Conservation (phyloP, 2,113 vertebrate species). For the Tenebrosternarchus preto region DNA sequence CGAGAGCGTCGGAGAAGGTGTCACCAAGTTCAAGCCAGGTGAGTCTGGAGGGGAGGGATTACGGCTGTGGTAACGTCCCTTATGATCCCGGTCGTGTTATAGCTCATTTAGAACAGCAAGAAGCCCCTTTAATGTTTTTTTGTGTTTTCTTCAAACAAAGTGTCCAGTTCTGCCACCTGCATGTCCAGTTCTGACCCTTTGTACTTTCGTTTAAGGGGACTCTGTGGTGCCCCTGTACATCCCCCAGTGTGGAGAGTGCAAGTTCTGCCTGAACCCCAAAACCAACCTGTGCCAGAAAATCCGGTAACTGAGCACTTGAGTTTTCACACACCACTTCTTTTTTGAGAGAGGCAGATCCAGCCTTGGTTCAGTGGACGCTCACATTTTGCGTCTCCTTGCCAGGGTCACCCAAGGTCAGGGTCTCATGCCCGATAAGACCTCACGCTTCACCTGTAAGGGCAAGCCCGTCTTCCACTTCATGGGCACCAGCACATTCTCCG, state of each 20-base stretch:
- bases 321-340: background rate
- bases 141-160: too few species aligned
- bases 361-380: background rate
- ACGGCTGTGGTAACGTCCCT: too few species aligned
- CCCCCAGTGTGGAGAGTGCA: conserved; percentile 84
- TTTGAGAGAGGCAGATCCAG: background rate
- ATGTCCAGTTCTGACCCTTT: background rate
- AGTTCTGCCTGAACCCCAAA: conserved; percentile 80
- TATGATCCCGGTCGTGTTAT: too few species aligned
- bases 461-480: conserved; percentile 79
- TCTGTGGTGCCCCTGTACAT: conserved; percentile 80
- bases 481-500: conserved; percentile 81
- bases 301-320: conserved; percentile 62
- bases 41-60: background rate
- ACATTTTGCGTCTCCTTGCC: background rate
- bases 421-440: conserved; percentile 88
- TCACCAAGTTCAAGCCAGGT: conserved; percentile 91
- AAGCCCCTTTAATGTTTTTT: too few species aligned
- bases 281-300: conserved; percentile 79
- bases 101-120: too few species aligned
- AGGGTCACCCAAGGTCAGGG: conserved; percentile 77
- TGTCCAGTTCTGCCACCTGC: background rate
- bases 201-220: conserved; percentile 71
- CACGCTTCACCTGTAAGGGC: conserved; percentile 81
- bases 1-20: conserved; percentile 89